Evolutionary conservation across 2,888 invertebrate genomes (phyloP), one percentile per base, ranked within the genome.

Genomic region (Ormyrus labotus): DNA sequence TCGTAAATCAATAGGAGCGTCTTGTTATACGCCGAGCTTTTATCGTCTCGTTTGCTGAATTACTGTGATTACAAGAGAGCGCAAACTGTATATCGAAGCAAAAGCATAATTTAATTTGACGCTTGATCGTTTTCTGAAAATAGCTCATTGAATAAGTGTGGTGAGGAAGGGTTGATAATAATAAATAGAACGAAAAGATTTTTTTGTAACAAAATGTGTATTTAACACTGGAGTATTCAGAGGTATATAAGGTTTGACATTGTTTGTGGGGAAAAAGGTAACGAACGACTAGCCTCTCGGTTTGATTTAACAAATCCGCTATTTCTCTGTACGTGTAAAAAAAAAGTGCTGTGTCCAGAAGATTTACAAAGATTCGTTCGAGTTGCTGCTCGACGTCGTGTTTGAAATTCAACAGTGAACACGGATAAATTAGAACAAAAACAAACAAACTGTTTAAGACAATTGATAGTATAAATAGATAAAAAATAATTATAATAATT

Each of bases 241-340:
- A 78, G 78, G 79, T 81, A 79, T 68, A 72, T 67, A 75, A 75
- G 47, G 79, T 71, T 78, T 79, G 72, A 79, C 65, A 81, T 53
- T 51, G 50, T 65, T 67, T 19, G 19, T 19, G 19, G 19, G 75
- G 6, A 48, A 47, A 50, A 74, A 71, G 76, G 72, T 82, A 81
- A 81, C 79, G 60, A 82, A 79, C 79, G 79, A 82, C 82, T 82
- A 82, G 77, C 73, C 82, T 80, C 76, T 82, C 74, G 75, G 75
- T 78, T 81, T 71, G 81, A 81, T 71, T 72, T 13, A 68, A 60
- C 63, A 78, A 74, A 78, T 78, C 72, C 79, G 68, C 72, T 69
- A 68, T 76, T 67, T 70, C 48, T 55, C 11, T 19, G 50, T 63
- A 51, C 60, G 2, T 19, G 19, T 9, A 70, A 61, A 50, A 60